Evolutionary conservation across 2,797 vertebrate genomes (phyloP).

Genomic region (Cottoperca gobio): DNA sequence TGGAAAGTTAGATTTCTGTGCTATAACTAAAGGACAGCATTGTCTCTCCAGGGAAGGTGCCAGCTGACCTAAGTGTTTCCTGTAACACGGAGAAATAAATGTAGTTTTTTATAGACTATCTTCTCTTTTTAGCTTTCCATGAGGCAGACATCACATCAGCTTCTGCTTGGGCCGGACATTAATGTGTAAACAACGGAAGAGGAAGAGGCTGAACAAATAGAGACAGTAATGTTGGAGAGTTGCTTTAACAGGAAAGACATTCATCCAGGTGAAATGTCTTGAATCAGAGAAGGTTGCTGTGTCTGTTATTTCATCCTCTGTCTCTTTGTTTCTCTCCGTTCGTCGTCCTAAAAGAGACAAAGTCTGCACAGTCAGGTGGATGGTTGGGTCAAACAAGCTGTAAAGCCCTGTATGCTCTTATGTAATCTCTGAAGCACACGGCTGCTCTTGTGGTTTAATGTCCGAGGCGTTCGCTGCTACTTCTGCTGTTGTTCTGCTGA

Average conservation of each 20-base stretch:
- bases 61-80: background rate
- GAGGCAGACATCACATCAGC: background rate
- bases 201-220: background rate
- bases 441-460: too few species aligned
- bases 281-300: too few species aligned
- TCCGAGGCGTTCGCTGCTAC: background rate
- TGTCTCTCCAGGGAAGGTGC: background rate
- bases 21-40: background rate
- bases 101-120: background rate
- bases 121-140: constrained; percentile 6
- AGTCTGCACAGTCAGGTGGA: too few species aligned
- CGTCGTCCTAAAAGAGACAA: too few species aligned
- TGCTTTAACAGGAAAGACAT: constrained; percentile 12
- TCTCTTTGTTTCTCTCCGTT: too few species aligned
- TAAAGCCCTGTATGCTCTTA: background rate
- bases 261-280: constrained; percentile 3
- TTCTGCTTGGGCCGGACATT: background rate
- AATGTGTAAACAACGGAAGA: constrained; percentile 1
- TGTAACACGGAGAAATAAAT: background rate
- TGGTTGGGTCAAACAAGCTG: too few species aligned
- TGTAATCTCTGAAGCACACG: background rate
- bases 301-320: too few species aligned
- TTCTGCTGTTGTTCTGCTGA: background rate
- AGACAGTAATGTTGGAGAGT: background rate
- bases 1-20: background rate